phyloP scores from a whole-genome alignment of 2,797 vertebrate species.

The Tenualosa ilisha region DNA sequence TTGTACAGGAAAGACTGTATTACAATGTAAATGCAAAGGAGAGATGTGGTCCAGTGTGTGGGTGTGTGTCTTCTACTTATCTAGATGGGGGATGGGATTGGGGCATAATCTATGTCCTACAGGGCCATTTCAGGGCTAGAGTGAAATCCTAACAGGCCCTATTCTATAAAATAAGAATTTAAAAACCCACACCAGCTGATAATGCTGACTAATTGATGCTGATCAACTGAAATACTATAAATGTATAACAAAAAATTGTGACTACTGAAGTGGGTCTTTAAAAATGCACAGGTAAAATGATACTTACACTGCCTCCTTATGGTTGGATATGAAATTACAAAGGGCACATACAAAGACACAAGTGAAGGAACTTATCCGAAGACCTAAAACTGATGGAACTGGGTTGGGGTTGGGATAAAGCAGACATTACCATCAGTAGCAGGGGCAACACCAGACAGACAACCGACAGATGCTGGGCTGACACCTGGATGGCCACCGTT shows the following conservation, averaged over 20 bases:
- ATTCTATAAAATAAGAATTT: not conserved
- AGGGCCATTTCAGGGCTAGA: conserved; percentile 38
- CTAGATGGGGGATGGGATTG: conserved; percentile 10
- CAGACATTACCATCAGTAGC: not conserved
- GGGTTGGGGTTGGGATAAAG: conserved; percentile 1
- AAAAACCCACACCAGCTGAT: not conserved
- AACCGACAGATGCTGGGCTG: conserved; percentile 10
- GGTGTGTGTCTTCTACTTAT: not conserved
- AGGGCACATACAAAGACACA: conserved; percentile 1
- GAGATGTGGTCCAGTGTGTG: not conserved
- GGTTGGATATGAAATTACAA: not conserved
- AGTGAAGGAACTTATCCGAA: not conserved
- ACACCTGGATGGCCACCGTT: not conserved
- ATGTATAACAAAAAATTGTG: too few relatives aligned
- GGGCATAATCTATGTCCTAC: not conserved
- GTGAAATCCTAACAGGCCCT: conserved; percentile 26
- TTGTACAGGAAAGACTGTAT: not conserved
- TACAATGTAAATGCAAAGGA: not conserved
- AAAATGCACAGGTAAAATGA: not conserved
- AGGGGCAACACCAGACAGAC: conserved; percentile 13
- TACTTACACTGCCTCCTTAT: conserved; percentile 4
- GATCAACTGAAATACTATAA: too few relatives aligned
- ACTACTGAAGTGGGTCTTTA: not conserved
- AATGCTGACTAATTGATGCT: not conserved
- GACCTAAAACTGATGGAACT: not conserved